A percentile compares a stretch with the other conserved stretches of the same genome.
phyloP scores from a whole-genome alignment of 1,140 invertebrate genomes.

The Ganaspis sp. region DNA sequence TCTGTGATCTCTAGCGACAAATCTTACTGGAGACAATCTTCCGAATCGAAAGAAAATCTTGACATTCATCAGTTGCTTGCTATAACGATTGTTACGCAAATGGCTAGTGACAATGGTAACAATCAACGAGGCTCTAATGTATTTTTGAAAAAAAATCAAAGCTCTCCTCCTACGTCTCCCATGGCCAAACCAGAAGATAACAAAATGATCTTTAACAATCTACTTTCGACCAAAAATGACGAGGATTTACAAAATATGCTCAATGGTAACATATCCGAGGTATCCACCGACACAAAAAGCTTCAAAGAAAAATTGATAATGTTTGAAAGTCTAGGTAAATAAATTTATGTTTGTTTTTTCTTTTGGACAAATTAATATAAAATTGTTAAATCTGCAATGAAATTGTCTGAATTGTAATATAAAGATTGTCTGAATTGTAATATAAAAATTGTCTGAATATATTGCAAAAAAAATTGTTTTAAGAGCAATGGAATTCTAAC shows the following conservation, averaged over 20 bases:
- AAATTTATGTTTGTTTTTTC: slow-evolving; percentile 41
- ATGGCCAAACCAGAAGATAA: slow-evolving; percentile 68
- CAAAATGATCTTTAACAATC: slow-evolving; percentile 69
- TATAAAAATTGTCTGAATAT: slow-evolving; percentile 23
- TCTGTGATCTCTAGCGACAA: slow-evolving; percentile 63
- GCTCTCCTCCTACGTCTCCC: slow-evolving; percentile 67
- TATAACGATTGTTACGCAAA: slow-evolving; percentile 68
- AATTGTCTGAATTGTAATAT: slow-evolving; percentile 19
- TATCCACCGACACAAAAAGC: slow-evolving; percentile 73
- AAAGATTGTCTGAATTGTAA: slow-evolving; percentile 25
- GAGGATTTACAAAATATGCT: slow-evolving; percentile 74
- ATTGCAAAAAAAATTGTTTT: background rate
- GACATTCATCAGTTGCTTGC: slow-evolving; percentile 71
- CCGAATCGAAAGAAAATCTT: slow-evolving; percentile 69
- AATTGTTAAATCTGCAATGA: background rate
- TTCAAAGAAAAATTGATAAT: slow-evolving; percentile 75
- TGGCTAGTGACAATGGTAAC: slow-evolving; percentile 68
- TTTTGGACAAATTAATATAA: slow-evolving; percentile 16
- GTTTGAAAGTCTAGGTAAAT: slow-evolving; percentile 75
- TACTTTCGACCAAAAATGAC: slow-evolving; percentile 69
- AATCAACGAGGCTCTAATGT: slow-evolving; percentile 67
- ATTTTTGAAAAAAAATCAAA: slow-evolving; percentile 67
- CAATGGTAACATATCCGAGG: slow-evolving; percentile 75
- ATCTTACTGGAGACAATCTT: slow-evolving; percentile 68
- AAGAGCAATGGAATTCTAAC: background rate